Base-by-base conservation (phyloP, 2,797 vertebrate species). In the Sphenodon punctatus region DNA sequence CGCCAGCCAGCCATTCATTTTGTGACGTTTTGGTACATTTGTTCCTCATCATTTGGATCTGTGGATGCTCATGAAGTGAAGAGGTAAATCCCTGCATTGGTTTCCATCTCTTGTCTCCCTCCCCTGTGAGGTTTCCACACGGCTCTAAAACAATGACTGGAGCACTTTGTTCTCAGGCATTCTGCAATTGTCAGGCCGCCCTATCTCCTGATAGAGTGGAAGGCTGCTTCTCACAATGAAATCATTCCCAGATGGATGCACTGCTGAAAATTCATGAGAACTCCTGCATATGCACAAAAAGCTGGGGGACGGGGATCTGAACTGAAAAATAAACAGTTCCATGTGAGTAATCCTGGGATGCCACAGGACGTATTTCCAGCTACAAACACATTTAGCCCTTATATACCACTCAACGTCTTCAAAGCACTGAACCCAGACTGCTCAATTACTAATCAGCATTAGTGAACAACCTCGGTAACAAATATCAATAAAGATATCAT, bases 191-290 rank as follows among this genome's bases (percentile, higher is more conserved):
- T 66, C 39, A 10, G 45, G 67, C 68, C 86, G 76, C 8, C 45
- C 65, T 83, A 87, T 90, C 82, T 84, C 81, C 74, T 78, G 80
- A 78, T 49, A 89, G 60, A 88, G 87, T 81, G 53, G 64, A 90
- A 89, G 74, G 12, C 4, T 6, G 20, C 78, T 81, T 75, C 68
- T 90, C 61, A 82, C 67, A 88, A 49, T 56, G 20, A 87, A 90
- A 93, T 92, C 80, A 80, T 80, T 94, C 85, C 87, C 92, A 91
- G 90, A 88, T 12, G 27, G 55, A 73, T 45, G 75, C 55, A 61
- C 5, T 51, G 69, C 60, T 84, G 69, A 84, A 83, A 93, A 81
- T 42, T 86, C 80, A 82, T 39, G 55, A 85, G 80, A 84, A 78
- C 36, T 86, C 82, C 65, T 86, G 72, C 55, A 85, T 55, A 77